Evolutionary conservation across 1,140 invertebrate genomes (phyloP).

Genomic region (Plectus sambesii): DNA sequence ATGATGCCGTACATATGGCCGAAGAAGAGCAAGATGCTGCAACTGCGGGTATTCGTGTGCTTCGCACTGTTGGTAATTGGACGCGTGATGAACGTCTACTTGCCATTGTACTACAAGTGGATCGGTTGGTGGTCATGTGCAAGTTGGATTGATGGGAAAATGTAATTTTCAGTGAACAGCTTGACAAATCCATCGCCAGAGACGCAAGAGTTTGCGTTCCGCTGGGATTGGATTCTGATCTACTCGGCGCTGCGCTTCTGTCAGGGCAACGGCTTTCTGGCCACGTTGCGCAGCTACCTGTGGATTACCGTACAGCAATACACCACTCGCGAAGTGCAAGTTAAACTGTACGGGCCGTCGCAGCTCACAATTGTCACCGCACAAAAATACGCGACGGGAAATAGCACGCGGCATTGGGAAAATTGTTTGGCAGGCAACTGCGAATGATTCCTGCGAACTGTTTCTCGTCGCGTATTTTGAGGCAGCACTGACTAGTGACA

Average conservation of each 20-base stretch:
- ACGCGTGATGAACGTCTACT: slow-evolving; percentile 77
- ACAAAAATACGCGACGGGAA: too few species aligned
- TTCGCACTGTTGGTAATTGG: slow-evolving; percentile 64
- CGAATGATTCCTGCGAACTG: too few species aligned
- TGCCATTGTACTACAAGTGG: slow-evolving; percentile 80
- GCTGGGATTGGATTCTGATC: slow-evolving; percentile 76
- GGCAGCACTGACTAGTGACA: too few species aligned
- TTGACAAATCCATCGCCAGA: too few species aligned
- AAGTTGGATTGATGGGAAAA: too few species aligned
- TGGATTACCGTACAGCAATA: slow-evolving; percentile 93
- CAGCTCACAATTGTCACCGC: slow-evolving; percentile 19
- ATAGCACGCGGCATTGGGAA: too few species aligned
- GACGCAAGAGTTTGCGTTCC: too few species aligned
- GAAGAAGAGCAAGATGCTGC: slow-evolving; percentile 62
- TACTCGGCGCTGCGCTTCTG: slow-evolving; percentile 78
- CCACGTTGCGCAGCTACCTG: slow-evolving; percentile 74
- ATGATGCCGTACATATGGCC: slow-evolving; percentile 90
- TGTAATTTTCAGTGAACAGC: too few species aligned
- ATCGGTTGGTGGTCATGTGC: too few species aligned
- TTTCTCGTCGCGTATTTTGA: too few species aligned
- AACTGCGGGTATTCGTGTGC: slow-evolving; percentile 71
- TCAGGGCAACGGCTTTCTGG: slow-evolving; percentile 74
- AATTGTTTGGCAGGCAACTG: too few species aligned
- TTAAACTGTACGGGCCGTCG: slow-evolving; percentile 42
- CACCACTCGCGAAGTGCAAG: slow-evolving; percentile 77